These are phyloP conservation scores for Phyllotis vaccarum DNA, from an alignment of 2,797 vertebrate species.

Conservation along the genomic window DNA sequence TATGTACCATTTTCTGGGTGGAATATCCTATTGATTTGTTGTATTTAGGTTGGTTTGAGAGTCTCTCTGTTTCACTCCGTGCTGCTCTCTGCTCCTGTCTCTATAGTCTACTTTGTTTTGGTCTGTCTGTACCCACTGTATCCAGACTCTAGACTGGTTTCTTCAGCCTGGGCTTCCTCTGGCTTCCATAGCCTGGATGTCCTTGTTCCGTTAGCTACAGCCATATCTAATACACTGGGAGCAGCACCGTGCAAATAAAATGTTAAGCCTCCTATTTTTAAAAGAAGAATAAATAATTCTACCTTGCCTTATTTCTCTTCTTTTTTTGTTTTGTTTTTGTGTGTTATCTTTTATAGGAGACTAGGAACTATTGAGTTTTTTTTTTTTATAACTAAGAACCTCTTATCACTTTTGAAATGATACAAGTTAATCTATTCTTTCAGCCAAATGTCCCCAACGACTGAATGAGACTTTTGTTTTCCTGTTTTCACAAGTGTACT, in stretches of 20 bases:
- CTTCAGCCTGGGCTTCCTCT: neutral
- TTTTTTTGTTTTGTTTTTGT: neutral
- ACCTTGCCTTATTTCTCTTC: neutral
- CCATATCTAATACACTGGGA: too few species aligned
- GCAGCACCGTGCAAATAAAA: neutral
- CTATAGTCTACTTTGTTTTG: neutral
- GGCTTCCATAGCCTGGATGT: neutral
- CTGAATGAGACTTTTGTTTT: neutral
- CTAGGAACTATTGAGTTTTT: neutral
- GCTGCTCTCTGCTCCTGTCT: neutral
- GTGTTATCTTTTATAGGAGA: neutral
- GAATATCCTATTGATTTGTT: neutral
- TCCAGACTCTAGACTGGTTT: neutral
- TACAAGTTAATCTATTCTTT: constrained; percentile 12
- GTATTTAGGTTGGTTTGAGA: neutral
- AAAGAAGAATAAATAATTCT: neutral
- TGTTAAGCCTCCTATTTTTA: neutral
- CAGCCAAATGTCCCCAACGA: neutral
- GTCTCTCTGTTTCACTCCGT: neutral
- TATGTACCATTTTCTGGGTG: neutral
- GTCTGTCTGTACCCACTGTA: neutral
- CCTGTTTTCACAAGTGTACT: neutral
- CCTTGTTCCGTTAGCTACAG: neutral
- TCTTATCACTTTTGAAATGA: neutral
- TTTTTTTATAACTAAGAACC: neutral